A percentile compares a stretch with the other conserved stretches of the same genome.
phyloP scores from a whole-genome alignment of 2,113 vertebrate genomes.

The Apteryx owenii region DNA sequence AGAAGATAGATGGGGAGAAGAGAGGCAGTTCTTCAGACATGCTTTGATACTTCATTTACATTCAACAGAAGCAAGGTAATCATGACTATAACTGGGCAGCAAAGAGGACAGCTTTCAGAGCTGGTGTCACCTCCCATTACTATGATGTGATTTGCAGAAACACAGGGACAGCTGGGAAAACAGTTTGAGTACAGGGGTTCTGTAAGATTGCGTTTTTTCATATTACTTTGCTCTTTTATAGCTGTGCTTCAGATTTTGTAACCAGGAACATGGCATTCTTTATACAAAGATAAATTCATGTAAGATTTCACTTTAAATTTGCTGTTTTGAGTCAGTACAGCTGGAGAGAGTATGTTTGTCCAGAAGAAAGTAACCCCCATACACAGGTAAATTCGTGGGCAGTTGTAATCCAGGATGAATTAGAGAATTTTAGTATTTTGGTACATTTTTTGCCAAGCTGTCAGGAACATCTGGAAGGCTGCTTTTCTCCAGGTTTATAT shows the following conservation, averaged over 20 bases:
- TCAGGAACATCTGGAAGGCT: neutral
- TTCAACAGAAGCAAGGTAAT: neutral
- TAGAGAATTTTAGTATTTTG: neutral
- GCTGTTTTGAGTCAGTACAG: neutral
- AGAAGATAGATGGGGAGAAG: neutral
- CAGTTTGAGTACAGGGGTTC: neutral
- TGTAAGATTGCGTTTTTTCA: neutral
- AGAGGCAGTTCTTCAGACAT: neutral
- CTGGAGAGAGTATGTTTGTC: neutral
- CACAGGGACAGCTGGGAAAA: neutral
- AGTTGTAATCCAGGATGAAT: neutral
- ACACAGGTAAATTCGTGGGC: neutral
- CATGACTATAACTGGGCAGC: neutral
- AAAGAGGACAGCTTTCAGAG: neutral
- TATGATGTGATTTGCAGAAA: neutral
- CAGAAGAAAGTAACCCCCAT: neutral
- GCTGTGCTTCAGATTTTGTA: neutral
- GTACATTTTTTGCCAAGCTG: neutral
- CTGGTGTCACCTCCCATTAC: neutral
- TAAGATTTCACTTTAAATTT: neutral
- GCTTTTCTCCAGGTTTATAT: neutral
- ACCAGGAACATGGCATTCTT: neutral
- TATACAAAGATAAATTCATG: neutral
- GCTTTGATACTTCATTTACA: neutral
- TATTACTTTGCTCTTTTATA: neutral